A percentile compares a stretch with the other conserved stretches of the same genome.
phyloP scores from a whole-genome alignment of 2,113 vertebrate genomes.

The Edolisoma coerulescens region DNA sequence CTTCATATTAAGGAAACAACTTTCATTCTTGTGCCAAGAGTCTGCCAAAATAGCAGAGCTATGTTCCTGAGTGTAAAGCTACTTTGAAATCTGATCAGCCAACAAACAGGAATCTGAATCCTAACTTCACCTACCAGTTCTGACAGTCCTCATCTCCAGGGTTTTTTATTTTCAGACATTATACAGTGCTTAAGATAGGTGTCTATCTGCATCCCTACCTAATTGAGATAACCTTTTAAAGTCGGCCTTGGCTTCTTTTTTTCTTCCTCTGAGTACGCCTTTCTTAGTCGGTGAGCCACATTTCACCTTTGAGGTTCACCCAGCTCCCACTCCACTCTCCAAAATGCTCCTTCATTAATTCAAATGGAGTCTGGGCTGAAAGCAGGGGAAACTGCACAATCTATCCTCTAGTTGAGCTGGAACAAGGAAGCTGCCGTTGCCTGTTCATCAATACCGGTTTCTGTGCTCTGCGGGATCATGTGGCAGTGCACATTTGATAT shows the following conservation, averaged over 20 bases:
- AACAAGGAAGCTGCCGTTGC: background rate
- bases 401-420: background rate
- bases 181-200: background rate
- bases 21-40: slow-evolving; percentile 33
- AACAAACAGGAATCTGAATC: background rate
- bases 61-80: background rate
- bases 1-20: slow-evolving; percentile 34
- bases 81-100: background rate
- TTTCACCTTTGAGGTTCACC: background rate
- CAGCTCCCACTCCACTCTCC: background rate
- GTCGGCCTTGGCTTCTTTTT: background rate
- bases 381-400: background rate
- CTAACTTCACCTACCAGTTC: background rate
- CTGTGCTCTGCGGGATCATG: background rate
- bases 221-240: background rate
- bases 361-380: background rate
- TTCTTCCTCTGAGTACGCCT: background rate
- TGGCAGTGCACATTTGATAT: background rate
- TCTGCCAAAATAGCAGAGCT: slow-evolving; percentile 36
- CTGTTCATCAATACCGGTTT: background rate
- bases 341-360: background rate
- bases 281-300: background rate
- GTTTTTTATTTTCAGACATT: background rate
- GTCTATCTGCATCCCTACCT: background rate
- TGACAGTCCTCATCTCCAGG: background rate